Evolutionary conservation across 2,797 vertebrate species (phyloP), one percentile per base, ranked within the genome.

Genomic region (Manis javanica): DNA sequence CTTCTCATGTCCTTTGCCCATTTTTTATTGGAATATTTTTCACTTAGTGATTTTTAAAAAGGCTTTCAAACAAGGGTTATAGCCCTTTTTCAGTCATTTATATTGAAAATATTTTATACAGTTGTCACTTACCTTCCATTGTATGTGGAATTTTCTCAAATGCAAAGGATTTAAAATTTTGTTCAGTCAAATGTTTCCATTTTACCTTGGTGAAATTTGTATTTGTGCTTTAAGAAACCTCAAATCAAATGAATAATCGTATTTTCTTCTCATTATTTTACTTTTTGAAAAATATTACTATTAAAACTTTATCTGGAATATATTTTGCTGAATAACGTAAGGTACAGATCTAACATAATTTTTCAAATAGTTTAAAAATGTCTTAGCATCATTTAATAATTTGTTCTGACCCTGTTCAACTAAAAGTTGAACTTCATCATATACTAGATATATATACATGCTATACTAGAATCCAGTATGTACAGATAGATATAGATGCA

Each of bases 221-320:
- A 57, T 94, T 49, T 72, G 37, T 79, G 31, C 31, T 74, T 91
- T 37, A n/a, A 74, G 37, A 87, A 81, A 64, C 37, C 18, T 72
- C 59, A 91, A 64, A n/a, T 42, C 37, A 90, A 39, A 64, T 82
- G 46, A 93, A 53, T 78, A 77, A 68, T 46, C 31, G 31, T 91
- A 53, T 34, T 64, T 18, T 81, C n/a, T 79, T 64, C 31, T 74
- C 55, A 72, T 49, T 64, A 39, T 86, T 86, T 91, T 86, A 91
- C 74, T 71, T 64, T 72, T 95, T 84, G 64, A 81, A 90, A 90
- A 86, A 75, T 63, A 66, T 55, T 29, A 49, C 68, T 75, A 79
- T 79, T 90, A 53, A 61, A 89, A 59, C 59, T 75, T 19, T 53
- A 72, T n/a, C 66, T 68, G 69, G 63, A 63, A 39, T 79, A 86